These are phyloP conservation scores for Pseudocheirus occidentalis DNA, from an alignment of 2,797 vertebrate species.

Conservation along the genomic window DNA sequence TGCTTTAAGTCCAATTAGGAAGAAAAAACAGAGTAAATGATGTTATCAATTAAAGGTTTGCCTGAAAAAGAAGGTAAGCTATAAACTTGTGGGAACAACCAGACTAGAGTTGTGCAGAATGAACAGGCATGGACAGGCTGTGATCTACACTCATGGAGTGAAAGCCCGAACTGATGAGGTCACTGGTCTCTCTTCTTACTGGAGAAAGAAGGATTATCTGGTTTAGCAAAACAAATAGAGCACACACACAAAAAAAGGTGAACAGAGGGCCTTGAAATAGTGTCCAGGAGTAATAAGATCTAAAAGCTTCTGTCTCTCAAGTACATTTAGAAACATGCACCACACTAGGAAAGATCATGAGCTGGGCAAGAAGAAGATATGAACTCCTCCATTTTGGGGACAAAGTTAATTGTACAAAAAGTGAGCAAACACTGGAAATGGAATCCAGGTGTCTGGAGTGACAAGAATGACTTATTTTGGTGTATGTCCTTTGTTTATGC, in stretches of 20 bases:
- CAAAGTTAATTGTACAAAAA: background rate
- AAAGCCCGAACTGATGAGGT: background rate
- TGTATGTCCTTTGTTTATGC: background rate
- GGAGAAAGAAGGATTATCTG: background rate
- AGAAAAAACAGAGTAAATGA: background rate
- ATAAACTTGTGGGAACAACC: background rate
- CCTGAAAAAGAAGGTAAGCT: background rate
- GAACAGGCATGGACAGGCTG: background rate
- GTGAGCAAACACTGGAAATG: constrained; percentile 20
- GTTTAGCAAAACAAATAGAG: background rate
- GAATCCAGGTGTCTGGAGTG: constrained; percentile 13
- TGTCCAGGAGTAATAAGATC: background rate
- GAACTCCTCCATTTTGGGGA: background rate
- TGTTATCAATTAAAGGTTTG: background rate
- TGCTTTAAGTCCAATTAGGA: background rate
- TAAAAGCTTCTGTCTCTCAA: background rate
- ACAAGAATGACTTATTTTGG: background rate
- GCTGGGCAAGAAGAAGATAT: background rate
- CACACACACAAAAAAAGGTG: no score
- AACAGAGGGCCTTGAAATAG: background rate
- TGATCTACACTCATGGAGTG: background rate
- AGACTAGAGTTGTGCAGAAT: background rate
- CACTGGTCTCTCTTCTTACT: background rate
- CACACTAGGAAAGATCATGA: background rate
- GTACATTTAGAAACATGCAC: background rate